Evolutionary conservation across 2,797 vertebrate genomes (phyloP), one percentile per base, ranked within the genome.

Genomic region (Bothrops alternatus): DNA sequence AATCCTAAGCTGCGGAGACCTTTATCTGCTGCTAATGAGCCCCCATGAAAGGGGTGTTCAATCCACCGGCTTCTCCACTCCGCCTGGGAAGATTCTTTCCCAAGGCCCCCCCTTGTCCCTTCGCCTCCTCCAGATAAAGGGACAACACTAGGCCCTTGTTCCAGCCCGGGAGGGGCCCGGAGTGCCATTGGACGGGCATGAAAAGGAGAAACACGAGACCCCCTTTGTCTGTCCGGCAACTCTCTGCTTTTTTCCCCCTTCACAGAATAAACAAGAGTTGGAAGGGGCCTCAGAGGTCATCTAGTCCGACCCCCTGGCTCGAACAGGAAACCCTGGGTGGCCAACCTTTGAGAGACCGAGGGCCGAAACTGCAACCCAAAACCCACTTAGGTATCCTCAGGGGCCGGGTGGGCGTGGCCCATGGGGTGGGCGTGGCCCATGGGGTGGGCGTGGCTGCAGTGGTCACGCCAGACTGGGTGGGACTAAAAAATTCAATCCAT

Each of bases 1-100:
- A 90, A 90, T 73, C 88, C 90, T 94, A 90, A 78, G 63, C 4
- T 0, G 28, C 26, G 16, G 90, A 94, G 95, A 93, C 94, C 96
- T 95, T 97, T 96, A 96, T 97, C 96, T 96, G 89, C 28, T 61
- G 89, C 95, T 95, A 95, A 97, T 96, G 95, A 95, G 95, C 94
- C 55, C 1, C 23, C 32, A 2, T 96, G 95, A 96, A 96, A 95
- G 94, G 94, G 86, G 1, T 7, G 92, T 93, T 91, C 92, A 92
- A 89, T 82, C 61, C 90, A 86, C 90, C 87, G 53, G 85, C 92
- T 96, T 91, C 13, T 93, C 88, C 93, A 93, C 92, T 87, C 18
- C 58, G 95, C 96, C 96, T 96, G 96, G 96, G 96, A 97, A 97
- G 95, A 94, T 96, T 95, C 93, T 73, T 91, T 96, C 95, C 95